phyloP scores from a whole-genome alignment of 2,113 vertebrate species.

The Meles meles region DNA sequence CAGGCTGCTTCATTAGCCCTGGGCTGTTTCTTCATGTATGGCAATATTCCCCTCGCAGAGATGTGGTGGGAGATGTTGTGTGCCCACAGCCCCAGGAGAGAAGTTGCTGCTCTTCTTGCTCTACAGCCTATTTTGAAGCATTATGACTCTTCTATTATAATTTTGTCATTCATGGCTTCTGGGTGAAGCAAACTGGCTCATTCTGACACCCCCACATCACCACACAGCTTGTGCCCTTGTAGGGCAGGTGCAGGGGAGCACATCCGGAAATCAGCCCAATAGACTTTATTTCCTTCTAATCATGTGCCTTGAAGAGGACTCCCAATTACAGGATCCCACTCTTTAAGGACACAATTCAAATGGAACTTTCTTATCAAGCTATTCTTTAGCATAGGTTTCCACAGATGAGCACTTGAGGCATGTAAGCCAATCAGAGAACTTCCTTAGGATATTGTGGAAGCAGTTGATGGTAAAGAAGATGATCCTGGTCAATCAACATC shows the following conservation, averaged over 20 bases:
- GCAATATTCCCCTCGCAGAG: no score
- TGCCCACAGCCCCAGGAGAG: neutral
- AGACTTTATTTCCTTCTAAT: neutral
- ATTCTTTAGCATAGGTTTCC: neutral
- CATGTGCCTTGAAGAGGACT: fast-evolving
- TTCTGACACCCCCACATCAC: neutral
- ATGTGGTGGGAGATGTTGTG: no score
- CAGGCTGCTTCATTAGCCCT: neutral
- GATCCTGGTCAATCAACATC: no score
- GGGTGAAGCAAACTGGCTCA: neutral
- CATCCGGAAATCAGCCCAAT: neutral
- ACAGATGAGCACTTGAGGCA: neutral
- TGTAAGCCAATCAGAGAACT: no score
- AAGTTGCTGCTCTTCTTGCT: neutral
- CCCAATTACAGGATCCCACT: neutral
- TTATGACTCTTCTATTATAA: fast-evolving
- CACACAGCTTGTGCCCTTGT: neutral
- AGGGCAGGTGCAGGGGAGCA: fast-evolving
- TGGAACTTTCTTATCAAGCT: neutral
- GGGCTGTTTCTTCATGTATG: neutral
- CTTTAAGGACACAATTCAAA: neutral
- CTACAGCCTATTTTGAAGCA: neutral
- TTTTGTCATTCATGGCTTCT: neutral
- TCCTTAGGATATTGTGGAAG: neutral
- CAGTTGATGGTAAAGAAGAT: neutral